Conservation (phyloP, 2,888 invertebrate genomes). For the Cantharis rufa region DNA sequence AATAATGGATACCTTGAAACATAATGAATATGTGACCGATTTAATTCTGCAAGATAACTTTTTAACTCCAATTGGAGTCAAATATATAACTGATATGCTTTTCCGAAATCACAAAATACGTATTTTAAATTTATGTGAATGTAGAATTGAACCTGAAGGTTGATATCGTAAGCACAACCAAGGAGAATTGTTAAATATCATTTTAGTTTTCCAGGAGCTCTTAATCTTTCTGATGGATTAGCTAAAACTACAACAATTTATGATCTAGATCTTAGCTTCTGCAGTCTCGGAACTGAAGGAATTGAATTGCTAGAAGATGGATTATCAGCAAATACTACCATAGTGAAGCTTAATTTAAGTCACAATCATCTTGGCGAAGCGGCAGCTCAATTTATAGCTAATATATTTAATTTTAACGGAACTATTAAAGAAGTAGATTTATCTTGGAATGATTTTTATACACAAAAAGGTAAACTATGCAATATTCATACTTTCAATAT, state of each 20-base stretch:
- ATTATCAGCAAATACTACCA: slow-evolving; percentile 45
- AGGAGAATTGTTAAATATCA: background rate
- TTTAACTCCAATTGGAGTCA: slow-evolving; percentile 50
- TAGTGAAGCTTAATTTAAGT: slow-evolving; percentile 56
- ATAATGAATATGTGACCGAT: slow-evolving; percentile 47
- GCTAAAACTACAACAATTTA: slow-evolving; percentile 44
- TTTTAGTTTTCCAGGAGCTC: slow-evolving; percentile 47
- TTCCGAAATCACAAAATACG: slow-evolving; percentile 48
- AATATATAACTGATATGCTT: slow-evolving; percentile 51
- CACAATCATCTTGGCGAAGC: slow-evolving; percentile 58
- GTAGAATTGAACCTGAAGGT: slow-evolving; percentile 54
- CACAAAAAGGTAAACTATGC: slow-evolving; percentile 45
- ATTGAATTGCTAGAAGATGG: slow-evolving; percentile 47
- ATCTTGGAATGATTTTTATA: slow-evolving; percentile 60
- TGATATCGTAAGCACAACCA: background rate
- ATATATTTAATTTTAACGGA: slow-evolving; percentile 52
- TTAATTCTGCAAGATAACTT: slow-evolving; percentile 55
- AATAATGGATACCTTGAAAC: slow-evolving; percentile 47
- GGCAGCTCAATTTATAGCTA: slow-evolving; percentile 50
- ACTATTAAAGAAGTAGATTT: slow-evolving; percentile 57
- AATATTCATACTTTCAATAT: no score
- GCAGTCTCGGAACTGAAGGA: slow-evolving; percentile 56
- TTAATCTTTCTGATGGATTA: slow-evolving; percentile 50
- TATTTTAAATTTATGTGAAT: slow-evolving; percentile 52
- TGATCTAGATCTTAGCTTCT: slow-evolving; percentile 55